Base-by-base conservation (phyloP, 2,797 vertebrate genomes). In the Melanotaenia pygmaea region DNA sequence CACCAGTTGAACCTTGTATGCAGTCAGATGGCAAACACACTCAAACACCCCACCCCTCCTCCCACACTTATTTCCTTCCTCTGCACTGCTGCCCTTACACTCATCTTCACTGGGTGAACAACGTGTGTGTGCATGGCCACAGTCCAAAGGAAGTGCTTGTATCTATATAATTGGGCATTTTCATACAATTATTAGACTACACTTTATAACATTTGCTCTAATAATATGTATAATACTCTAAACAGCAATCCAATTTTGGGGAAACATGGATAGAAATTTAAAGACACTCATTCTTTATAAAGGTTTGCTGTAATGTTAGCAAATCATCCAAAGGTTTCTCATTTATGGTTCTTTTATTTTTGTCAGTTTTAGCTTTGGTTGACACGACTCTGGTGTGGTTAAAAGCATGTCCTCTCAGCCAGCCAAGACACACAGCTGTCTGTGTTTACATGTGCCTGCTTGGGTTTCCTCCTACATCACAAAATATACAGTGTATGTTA, bases 1-100 rank as follows among this genome's bases (percentile, higher is more conserved):
- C 79, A 79, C 78, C 67, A 56, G 82, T 82, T 69, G 67, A 37
- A 73, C 81, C 58, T 37, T 5, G 60, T 56, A 56, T 63, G 64
- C 75, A 71, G 79, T 84, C 74, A 61, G 68, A 75, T 63, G 72
- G 59, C 59, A 65, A 78, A 51, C 74, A 34, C 16, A 34, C 38
- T 22, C 18, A 22, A 43, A n/a, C 45, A 3, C 51, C n/a, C 12
- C 20, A 11, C 24, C 40, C 4, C 66, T 11, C 14, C 40, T 34
- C 28, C 50, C 5, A 32, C 40, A 16, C 18, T 16, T 56, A 34
- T 50, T 35, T 40, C 50, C 38, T 67, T 64, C 34, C n/a, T 59
- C 51, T 60, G 20, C 24, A 24, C 30, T 26, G 24, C 51, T 58
- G 22, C 11, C n/a, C 22, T 45, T 30, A 14, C 30, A 26, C 38